These are phyloP conservation scores for Leptinotarsa juncta DNA, from an alignment of 2,888 invertebrate genomes.

Conservation along the genomic window DNA sequence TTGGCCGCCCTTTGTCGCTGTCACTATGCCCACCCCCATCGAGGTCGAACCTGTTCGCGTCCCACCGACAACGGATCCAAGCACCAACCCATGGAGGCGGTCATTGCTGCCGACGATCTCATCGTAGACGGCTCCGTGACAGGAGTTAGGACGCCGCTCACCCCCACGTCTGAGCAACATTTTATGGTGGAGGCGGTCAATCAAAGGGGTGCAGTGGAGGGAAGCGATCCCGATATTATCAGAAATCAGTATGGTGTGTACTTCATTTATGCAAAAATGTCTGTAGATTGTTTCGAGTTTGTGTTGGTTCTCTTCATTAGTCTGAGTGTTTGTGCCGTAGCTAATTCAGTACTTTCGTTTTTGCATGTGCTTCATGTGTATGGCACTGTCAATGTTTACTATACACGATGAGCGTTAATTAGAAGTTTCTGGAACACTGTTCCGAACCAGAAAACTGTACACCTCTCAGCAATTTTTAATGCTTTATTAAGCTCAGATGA, in stretches of 20 bases:
- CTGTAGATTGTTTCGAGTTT: too few species aligned
- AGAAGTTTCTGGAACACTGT: too few species aligned
- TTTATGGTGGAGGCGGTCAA: slow-evolving; percentile 60
- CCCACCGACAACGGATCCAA: slow-evolving; percentile 57
- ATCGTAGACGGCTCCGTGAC: slow-evolving; percentile 62
- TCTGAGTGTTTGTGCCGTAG: background rate
- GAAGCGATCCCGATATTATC: slow-evolving; percentile 89
- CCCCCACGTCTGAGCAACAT: slow-evolving; percentile 60
- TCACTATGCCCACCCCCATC: slow-evolving; percentile 57
- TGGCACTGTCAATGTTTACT: too few species aligned
- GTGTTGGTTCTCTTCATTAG: background rate
- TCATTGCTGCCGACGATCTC: slow-evolving; percentile 63
- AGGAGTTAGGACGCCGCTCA: slow-evolving; percentile 62
- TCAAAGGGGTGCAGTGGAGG: slow-evolving; percentile 70
- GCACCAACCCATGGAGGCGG: slow-evolving; percentile 65
- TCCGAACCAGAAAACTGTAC: too few species aligned
- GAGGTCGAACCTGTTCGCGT: slow-evolving; percentile 56
- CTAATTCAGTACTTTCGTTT: too few species aligned
- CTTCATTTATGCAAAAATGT: background rate
- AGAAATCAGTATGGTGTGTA: slow-evolving; percentile 87
- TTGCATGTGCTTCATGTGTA: too few species aligned
- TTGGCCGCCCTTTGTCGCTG: slow-evolving; percentile 76
- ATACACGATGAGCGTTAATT: too few species aligned
- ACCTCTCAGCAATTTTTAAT: too few species aligned
- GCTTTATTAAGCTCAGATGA: too few species aligned